Percentiles rank a stretch among this genome's conserved stretches.
Evolutionary conservation across 1,140 invertebrate species (phyloP).

Genomic region (Cydia pomonella): DNA sequence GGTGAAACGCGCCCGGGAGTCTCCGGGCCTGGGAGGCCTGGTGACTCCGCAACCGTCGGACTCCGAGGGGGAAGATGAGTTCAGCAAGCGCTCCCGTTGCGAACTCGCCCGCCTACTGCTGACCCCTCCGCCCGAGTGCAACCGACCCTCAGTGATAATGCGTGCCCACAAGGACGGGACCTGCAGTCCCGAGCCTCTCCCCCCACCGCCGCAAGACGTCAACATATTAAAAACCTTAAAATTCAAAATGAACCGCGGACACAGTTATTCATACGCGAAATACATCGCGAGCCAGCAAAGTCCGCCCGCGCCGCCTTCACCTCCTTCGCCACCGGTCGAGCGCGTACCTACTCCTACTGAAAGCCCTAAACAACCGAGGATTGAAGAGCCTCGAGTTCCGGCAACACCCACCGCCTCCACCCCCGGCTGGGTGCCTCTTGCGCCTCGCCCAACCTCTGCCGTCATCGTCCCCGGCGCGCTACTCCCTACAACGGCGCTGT

Average conservation of each 20-base stretch:
- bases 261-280: conserved; percentile 82
- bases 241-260: conserved; percentile 88
- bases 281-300: conserved; percentile 64
- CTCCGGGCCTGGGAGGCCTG: conserved; percentile 59
- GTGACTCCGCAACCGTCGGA: conserved; percentile 83
- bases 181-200: conserved; percentile 81
- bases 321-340: conserved; percentile 47
- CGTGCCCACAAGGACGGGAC: conserved; percentile 88
- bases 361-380: conserved; percentile 49
- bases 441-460: conserved; percentile 72
- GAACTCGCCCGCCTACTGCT: conserved; percentile 73
- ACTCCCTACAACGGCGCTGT: conserved; percentile 76
- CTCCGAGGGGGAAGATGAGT: conserved; percentile 80
- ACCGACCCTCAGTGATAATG: conserved; percentile 86
- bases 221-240: conserved; percentile 88
- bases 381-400: conserved; percentile 54
- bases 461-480: conserved; percentile 70
- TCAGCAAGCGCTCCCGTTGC: conserved; percentile 71
- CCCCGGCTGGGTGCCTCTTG: conserved; percentile 68
- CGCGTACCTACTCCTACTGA: conserved; percentile 66
- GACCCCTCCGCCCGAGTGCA: conserved; percentile 70
- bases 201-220: conserved; percentile 57
- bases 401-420: conserved; percentile 55
- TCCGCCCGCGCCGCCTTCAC: conserved; percentile 42
- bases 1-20: conserved; percentile 63